These are phyloP conservation scores for Hippocampus guttulatus DNA, from an alignment of 2,113 vertebrate species.

Conservation along the genomic window DNA sequence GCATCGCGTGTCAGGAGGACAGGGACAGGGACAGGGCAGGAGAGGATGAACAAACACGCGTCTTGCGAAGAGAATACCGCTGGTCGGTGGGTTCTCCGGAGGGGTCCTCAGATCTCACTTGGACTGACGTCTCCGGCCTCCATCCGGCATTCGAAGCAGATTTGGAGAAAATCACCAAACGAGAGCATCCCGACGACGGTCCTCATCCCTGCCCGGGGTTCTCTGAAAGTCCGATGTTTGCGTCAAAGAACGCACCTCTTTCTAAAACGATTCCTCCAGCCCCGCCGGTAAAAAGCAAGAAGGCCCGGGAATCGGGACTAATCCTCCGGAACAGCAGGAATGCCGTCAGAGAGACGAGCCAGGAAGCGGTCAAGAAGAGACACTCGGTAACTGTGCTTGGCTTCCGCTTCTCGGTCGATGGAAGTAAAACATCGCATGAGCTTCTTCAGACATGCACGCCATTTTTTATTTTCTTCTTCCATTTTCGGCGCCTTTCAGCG, in stretches of 20 bases:
- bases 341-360: conserved; percentile 60
- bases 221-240: conserved; percentile 48
- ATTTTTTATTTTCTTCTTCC: conserved; percentile 41
- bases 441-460: conserved; percentile 69
- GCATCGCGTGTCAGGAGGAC: conserved; percentile 64
- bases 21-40: conserved; percentile 54
- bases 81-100: conserved; percentile 69
- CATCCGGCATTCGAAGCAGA: conserved; percentile 37
- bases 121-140: conserved; percentile 50
- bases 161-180: conserved; percentile 33
- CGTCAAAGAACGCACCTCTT: conserved; percentile 49
- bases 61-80: conserved; percentile 65
- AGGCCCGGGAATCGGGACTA: conserved; percentile 73
- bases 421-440: conserved; percentile 74
- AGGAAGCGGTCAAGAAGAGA: conserved; percentile 68
- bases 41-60: conserved; percentile 44
- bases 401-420: conserved; percentile 69
- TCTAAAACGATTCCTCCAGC: conserved; percentile 70
- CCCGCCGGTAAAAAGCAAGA: conserved; percentile 75
- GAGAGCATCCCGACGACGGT: conserved; percentile 43
- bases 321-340: conserved; percentile 74
- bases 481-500: conserved; percentile 55
- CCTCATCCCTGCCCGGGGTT: conserved; percentile 31
- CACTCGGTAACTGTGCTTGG: conserved; percentile 74
- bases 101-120: conserved; percentile 58